A percentile compares a stretch with the other conserved stretches of the same genome.
These are phyloP conservation scores for Neotoma lepida DNA, from an alignment of 2,113 vertebrate species.

Conservation along the genomic window DNA sequence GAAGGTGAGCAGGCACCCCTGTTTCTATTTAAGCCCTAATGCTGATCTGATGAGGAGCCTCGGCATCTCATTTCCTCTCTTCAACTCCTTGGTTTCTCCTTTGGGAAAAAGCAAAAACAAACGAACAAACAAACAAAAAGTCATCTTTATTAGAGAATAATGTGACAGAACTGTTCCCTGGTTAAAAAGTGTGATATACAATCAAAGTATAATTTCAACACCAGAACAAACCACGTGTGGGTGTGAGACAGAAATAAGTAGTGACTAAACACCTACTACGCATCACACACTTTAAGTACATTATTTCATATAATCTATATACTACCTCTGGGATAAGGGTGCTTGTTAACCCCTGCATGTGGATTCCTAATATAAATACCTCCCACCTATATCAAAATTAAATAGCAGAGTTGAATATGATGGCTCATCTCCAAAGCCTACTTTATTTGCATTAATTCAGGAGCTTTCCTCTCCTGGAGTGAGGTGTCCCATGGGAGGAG, in stretches of 20 bases:
- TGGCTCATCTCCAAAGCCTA: background rate
- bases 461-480: background rate
- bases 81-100: background rate
- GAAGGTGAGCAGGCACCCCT: background rate
- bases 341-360: background rate
- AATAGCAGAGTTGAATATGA: background rate
- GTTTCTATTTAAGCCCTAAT: background rate
- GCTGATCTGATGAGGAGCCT: background rate
- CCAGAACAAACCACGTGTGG: background rate
- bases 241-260: background rate
- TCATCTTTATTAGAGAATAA: background rate
- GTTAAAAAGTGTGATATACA: constrained; percentile 23
- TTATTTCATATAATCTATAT: background rate
- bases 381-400: background rate
- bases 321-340: background rate
- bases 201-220: constrained; percentile 2
- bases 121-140: background rate
- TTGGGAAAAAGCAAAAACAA: background rate
- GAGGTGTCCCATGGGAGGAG: background rate
- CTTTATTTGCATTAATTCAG: background rate
- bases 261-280: background rate
- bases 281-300: background rate
- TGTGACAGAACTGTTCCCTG: background rate
- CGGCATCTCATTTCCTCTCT: background rate
- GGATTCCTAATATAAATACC: background rate